Evolutionary conservation across 2,113 vertebrate genomes (phyloP), one percentile per base, ranked within the genome.

Genomic region (Vireo altiloquus): DNA sequence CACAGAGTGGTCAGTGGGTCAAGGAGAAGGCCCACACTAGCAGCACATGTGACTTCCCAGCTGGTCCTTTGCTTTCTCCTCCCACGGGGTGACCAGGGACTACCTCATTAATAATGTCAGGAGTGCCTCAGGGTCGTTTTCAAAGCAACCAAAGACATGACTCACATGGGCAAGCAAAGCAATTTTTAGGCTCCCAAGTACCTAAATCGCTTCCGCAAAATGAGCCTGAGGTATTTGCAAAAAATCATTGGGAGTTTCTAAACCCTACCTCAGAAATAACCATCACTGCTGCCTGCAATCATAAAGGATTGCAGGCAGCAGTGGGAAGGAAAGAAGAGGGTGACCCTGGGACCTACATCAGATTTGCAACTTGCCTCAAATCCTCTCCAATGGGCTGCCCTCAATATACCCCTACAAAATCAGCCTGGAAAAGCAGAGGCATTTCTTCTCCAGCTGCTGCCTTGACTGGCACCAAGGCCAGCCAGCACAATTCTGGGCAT

Each of bases 401-500:
- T 59, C 25, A 52, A 33, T 13, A 33, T 6, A 66, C 0, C n/a
- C 46, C 50, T 65, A 52, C 21, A 76, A 78, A 84, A 33, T 5
- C 5, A 5, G 35, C 33, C 65, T 68, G 57, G 60, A 59, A 69
- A 80, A 84, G 42, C 50, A 40, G n/a, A 6, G 0, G n/a, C 10
- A 16, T 46, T 72, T 28, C 35, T 50, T 33, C 23, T 66, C 28
- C 70, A 71, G 63, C 39, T 66, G 65, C 54, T 54, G 49, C 33
- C 65, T 53, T 1, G 2, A 35, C 12, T 11, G 15, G 44, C 40
- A 33, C 18, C 5, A 2, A 23, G 10, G 56, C 60, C 52, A 75
- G 49, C 28, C 4, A 1, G 39, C 37, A 60, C 0, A 2, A 3
- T 1, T 10, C 20, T 25, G 28, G 19, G 46, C 13, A 8, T 2